phyloP scores from a whole-genome alignment of 1,140 invertebrate genomes.

The Papilio xuthus region DNA sequence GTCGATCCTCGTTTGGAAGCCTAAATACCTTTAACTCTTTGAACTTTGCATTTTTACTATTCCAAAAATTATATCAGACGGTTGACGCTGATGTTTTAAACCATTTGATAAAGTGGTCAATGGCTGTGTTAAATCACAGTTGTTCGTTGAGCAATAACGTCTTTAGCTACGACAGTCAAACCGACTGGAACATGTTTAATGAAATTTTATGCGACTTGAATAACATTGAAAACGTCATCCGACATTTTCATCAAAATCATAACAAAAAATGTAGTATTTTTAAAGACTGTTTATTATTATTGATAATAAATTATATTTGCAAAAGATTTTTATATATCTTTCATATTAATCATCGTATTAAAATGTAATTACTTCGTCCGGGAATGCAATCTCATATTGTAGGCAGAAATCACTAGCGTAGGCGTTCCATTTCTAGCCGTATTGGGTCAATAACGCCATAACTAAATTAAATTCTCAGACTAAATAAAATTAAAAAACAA shows the following conservation, averaged over 20 bases:
- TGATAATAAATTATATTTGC: too few relatives aligned
- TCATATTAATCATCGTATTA: neutral
- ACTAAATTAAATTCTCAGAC: neutral
- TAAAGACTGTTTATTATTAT: too few relatives aligned
- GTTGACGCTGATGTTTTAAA: neutral
- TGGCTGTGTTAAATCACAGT: conserved; percentile 1
- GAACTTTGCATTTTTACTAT: neutral
- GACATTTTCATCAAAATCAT: neutral
- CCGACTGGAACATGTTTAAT: neutral
- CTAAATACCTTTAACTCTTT: neutral
- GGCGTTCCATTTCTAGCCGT: neutral
- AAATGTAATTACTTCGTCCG: neutral
- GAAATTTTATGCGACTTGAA: conserved; percentile 11
- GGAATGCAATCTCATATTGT: neutral
- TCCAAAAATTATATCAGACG: neutral
- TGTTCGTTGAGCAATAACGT: neutral
- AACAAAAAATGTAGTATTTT: too few relatives aligned
- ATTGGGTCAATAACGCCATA: neutral
- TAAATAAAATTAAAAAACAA: neutral
- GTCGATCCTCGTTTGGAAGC: too few relatives aligned
- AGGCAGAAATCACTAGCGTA: neutral
- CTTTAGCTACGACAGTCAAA: neutral
- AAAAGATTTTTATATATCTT: neutral
- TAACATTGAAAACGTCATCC: neutral
- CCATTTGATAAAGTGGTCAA: conserved; percentile 5